phyloP scores from a whole-genome alignment of 2,113 vertebrate genomes.

The Campylomormyrus numenius region DNA sequence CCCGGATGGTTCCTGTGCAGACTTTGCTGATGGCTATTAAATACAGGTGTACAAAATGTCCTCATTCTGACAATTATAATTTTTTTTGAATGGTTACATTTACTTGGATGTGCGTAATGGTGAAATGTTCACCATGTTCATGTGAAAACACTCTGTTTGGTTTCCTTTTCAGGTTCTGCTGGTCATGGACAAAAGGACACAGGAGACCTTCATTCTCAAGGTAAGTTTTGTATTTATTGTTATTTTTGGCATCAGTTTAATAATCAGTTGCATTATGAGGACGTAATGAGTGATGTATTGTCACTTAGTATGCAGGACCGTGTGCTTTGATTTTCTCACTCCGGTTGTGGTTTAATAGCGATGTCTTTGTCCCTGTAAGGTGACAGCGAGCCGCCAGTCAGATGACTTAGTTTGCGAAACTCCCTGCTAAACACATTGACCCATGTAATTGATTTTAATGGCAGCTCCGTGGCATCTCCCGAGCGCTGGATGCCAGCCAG shows the following conservation, averaged over 20 bases:
- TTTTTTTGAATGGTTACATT: background rate
- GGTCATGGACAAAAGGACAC: conserved; percentile 91
- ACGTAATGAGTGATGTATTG: background rate
- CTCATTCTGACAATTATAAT: background rate
- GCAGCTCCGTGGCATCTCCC: conserved; percentile 92
- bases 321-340: background rate
- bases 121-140: no score
- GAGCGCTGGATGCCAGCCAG: conserved; percentile 87
- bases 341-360: conserved; percentile 25
- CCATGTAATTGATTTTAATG: conserved; percentile 98
- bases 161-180: conserved; percentile 77
- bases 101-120: background rate
- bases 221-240: conserved; percentile 60
- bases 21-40: background rate
- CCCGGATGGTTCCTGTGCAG: background rate
- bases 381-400: conserved; percentile 68
- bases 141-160: background rate
- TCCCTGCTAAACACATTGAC: conserved; percentile 84
- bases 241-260: background rate
- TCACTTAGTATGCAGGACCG: background rate
- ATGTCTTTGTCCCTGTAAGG: conserved; percentile 54
- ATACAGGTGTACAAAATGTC: background rate
- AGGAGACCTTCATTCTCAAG: conserved; percentile 93
- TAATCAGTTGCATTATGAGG: background rate
- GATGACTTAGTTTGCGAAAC: conserved; percentile 78